phyloP scores from a whole-genome alignment of 2,888 invertebrate genomes.

The Sericinus montela region DNA sequence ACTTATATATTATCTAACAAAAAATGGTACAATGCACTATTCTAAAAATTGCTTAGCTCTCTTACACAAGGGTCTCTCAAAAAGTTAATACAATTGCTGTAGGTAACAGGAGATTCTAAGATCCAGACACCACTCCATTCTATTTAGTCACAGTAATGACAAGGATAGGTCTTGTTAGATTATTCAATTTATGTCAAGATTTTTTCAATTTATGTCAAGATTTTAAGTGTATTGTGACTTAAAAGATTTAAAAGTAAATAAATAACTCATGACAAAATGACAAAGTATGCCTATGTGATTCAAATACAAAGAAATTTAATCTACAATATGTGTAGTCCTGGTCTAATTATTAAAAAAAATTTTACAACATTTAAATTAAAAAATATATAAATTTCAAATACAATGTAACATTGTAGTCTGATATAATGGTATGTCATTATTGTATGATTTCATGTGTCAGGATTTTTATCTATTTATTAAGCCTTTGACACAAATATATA shows the following conservation, averaged over 20 bases:
- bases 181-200: neutral
- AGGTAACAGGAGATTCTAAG: neutral
- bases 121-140: neutral
- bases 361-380: conserved; percentile 1
- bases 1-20: too few species aligned
- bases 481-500: conserved; percentile 15
- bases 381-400: neutral
- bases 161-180: too few species aligned
- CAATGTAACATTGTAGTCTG: neutral
- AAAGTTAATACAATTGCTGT: too few species aligned
- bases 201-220: neutral
- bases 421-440: neutral
- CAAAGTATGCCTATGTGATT: conserved; percentile 11
- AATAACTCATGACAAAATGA: conserved; percentile 9
- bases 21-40: too few species aligned
- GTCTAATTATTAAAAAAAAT: neutral
- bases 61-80: too few species aligned
- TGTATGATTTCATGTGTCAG: conserved; percentile 3
- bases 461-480: conserved; percentile 2
- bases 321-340: neutral
- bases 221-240: conserved; percentile 18
- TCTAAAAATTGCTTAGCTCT: too few species aligned
- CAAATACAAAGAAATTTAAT: conserved; percentile 3
- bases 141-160: neutral
- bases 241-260: conserved; percentile 4